phyloP scores from a whole-genome alignment of 1,140 invertebrate genomes.

The Neelides sp. region DNA sequence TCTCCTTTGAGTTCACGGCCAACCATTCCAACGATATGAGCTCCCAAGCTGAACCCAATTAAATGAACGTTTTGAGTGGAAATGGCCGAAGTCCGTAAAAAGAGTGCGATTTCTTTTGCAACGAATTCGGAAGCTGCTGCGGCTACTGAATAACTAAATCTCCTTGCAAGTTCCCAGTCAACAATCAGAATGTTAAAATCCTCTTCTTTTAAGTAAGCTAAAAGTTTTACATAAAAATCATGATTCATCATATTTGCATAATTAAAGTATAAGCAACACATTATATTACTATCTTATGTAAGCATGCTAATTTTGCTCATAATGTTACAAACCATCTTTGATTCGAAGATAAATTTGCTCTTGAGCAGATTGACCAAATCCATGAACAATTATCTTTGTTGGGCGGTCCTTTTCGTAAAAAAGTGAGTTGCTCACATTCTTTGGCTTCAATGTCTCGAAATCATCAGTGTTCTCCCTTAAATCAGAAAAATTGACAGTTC shows the following conservation, averaged over 20 bases:
- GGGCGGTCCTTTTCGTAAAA: no score
- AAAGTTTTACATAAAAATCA: background rate
- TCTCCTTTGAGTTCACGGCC: slow-evolving; percentile 27
- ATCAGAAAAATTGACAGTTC: no score
- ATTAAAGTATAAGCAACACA: no score
- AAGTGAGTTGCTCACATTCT: no score
- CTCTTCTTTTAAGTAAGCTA: slow-evolving; percentile 12
- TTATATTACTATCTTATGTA: no score
- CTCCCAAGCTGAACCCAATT: slow-evolving; percentile 38
- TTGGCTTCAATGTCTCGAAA: no score
- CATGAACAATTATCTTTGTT: slow-evolving; percentile 17
- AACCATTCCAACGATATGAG: slow-evolving; percentile 35
- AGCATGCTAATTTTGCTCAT: background rate
- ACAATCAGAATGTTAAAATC: slow-evolving; percentile 33
- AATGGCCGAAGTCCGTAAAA: slow-evolving; percentile 27
- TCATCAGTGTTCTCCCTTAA: no score
- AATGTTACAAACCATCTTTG: slow-evolving; percentile 10
- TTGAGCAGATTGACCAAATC: slow-evolving; percentile 9
- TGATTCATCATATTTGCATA: background rate
- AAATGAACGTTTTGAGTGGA: slow-evolving; percentile 32
- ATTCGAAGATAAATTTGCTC: slow-evolving; percentile 1
- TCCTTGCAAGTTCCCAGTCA: slow-evolving; percentile 32
- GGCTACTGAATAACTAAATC: slow-evolving; percentile 33
- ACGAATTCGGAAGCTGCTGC: slow-evolving; percentile 32
- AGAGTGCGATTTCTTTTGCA: slow-evolving; percentile 29